A percentile compares a stretch with the other conserved stretches of the same genome.
These are phyloP conservation scores for Oreonectes daqikongensis DNA, from an alignment of 2,797 vertebrate genomes.

Conservation along the genomic window DNA sequence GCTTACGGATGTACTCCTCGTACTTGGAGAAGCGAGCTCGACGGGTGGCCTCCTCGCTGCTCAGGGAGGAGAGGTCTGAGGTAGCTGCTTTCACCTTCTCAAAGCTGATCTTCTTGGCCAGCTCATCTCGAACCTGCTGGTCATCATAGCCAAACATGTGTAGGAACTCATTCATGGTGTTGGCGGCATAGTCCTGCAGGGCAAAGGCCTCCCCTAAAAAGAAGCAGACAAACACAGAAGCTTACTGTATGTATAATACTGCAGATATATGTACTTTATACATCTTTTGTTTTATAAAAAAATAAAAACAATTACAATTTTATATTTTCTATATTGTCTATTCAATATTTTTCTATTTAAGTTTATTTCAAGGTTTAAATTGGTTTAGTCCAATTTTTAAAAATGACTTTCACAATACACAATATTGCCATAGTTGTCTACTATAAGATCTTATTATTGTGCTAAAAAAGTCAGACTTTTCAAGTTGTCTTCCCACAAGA, in stretches of 20 bases:
- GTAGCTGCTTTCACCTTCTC: constrained; percentile 91
- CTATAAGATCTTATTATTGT: too few relatives aligned
- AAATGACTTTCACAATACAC: too few relatives aligned
- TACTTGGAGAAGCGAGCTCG: constrained; percentile 97
- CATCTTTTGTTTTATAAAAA: too few relatives aligned
- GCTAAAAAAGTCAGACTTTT: constrained; percentile 65
- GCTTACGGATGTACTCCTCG: constrained; percentile 97
- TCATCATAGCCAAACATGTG: constrained; percentile 98
- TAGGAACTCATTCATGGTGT: constrained; percentile 97
- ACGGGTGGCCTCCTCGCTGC: constrained; percentile 86
- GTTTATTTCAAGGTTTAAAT: too few relatives aligned
- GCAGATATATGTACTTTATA: too few relatives aligned
- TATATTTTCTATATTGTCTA: too few relatives aligned
- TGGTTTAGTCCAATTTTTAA: too few relatives aligned
- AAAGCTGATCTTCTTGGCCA: constrained; percentile 96
- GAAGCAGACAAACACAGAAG: constrained; percentile 19
- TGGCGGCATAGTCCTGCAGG: constrained; percentile 94
- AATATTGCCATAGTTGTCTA: too few relatives aligned
- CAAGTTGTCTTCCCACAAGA: constrained; percentile 75
- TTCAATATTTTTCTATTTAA: too few relatives aligned
- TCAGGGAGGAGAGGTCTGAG: constrained; percentile 82
- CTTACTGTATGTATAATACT: not conserved
- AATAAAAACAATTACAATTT: too few relatives aligned
- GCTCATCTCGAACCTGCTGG: constrained; percentile 94
- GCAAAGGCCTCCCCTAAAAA: constrained; percentile 87